Percentiles rank a stretch among this genome's conserved stretches.
Evolutionary conservation across 2,888 invertebrate genomes (phyloP).

Genomic region (Candidula unifasciata): DNA sequence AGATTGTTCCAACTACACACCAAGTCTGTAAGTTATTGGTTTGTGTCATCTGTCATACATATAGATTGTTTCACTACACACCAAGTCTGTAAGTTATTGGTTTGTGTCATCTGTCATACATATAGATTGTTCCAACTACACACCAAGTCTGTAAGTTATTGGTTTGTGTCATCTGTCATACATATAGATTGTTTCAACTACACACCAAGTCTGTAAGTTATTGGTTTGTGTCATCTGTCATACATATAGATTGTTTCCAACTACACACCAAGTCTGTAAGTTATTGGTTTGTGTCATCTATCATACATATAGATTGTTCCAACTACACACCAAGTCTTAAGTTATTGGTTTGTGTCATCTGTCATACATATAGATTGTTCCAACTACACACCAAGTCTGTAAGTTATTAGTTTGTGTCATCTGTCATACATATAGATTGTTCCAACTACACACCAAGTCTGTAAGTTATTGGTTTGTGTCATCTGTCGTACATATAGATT

Average conservation of each 20-base stretch:
- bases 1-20: too few relatives aligned
- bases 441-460: slow-evolving; percentile 84
- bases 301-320: too few relatives aligned
- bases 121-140: too few relatives aligned
- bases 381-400: slow-evolving; percentile 84
- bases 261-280: slow-evolving; percentile 83
- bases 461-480: slow-evolving; percentile 62
- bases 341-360: slow-evolving; percentile 27
- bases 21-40: slow-evolving; percentile 79
- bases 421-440: too few relatives aligned
- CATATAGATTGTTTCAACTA: too few relatives aligned
- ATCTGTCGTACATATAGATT: too few relatives aligned
- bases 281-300: background rate
- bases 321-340: slow-evolving; percentile 83
- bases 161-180: background rate
- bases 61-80: slow-evolving; percentile 88
- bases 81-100: slow-evolving; percentile 80
- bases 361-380: too few relatives aligned
- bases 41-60: too few relatives aligned
- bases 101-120: too few relatives aligned
- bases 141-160: slow-evolving; percentile 81
- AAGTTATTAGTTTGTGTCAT: slow-evolving; percentile 43
- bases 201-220: slow-evolving; percentile 82
- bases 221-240: background rate
- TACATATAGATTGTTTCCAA: too few relatives aligned